Evolutionary conservation across 2,797 vertebrate species (phyloP).

Genomic region (Sardinella longiceps): DNA sequence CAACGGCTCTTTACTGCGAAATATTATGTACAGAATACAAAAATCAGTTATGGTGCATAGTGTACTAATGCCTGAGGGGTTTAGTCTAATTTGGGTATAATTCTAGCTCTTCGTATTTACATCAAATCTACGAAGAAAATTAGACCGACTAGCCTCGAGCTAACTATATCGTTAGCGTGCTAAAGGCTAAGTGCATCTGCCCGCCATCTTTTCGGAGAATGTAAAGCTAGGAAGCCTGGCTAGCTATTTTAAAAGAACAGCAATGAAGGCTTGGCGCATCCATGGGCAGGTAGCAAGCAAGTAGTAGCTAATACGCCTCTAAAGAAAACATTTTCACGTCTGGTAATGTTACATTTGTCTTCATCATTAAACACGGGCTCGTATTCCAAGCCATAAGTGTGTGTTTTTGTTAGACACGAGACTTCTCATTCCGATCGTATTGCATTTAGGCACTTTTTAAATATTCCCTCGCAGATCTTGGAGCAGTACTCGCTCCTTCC

Average conservation of each 20-base stretch:
- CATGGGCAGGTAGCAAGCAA: conserved; percentile 6
- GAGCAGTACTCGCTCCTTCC: conserved; percentile 7
- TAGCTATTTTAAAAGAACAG: conserved; percentile 9
- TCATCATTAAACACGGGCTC: neutral
- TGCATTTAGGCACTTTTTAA: conserved; percentile 22
- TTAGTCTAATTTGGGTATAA: neutral
- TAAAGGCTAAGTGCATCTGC: conserved; percentile 59
- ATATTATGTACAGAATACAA: neutral
- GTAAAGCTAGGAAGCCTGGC: conserved; percentile 45
- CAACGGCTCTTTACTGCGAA: conserved; percentile 21
- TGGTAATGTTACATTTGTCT: neutral
- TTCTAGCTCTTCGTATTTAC: neutral
- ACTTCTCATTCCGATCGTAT: neutral
- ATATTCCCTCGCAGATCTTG: conserved; percentile 17
- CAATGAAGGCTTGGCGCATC: conserved; percentile 20
- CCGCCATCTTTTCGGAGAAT: conserved; percentile 82
- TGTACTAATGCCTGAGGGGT: neutral
- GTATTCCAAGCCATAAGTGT: neutral
- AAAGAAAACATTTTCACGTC: conserved; percentile 20
- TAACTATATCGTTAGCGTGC: conserved; percentile 41
- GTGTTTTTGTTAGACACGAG: neutral
- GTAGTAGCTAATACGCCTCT: conserved; percentile 11
- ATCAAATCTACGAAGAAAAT: conserved; percentile 16
- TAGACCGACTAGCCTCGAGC: conserved; percentile 24
- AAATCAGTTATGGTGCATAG: neutral